Base-by-base conservation (phyloP, 2,113 vertebrate genomes). In the Empidonax alnorum region DNA sequence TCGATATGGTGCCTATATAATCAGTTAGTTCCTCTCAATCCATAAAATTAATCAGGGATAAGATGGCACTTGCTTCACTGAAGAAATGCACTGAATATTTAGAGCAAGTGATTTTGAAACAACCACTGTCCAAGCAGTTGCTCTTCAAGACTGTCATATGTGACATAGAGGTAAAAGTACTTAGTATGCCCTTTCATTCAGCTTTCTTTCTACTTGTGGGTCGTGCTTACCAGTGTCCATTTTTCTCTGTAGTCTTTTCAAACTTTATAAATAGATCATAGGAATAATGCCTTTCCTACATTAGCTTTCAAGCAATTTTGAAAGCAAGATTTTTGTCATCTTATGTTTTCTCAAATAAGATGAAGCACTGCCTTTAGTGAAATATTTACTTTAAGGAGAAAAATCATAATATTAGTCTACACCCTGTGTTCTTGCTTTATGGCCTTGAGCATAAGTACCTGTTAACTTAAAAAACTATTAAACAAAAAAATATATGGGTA, bases 1-100 rank as follows among this genome's bases (percentile, higher is more conserved):
- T 94, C 82, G 82, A 82, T 91, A 79, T 28, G n/a, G 14, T 63
- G 75, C 41, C 69, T 56, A 74, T 74, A 42, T 61, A 87, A 94
- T 84, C 65, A 84, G 68, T 72, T 68, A 33, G 13, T 56, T 78
- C 37, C 24, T 52, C 66, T 69, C 41, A 68, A 75, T 89, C 66
- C 44, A 56, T 85, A 52, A 89, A 87, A 94, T 79, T 91, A 84
- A 72, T 72, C 62, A 82, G 23, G 44, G 30, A 39, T 52, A 91
- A 90, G 89, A 91, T 52, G 47, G 23, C 62, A 68, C 20, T 55
- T 56, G 47, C 7, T 89, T 89, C 47, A 82, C n/a, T 73, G 47
- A 81, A 87, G 84, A 75, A 9, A 78, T 72, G 22, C 33, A 58
- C 15, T 58, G 33, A 84, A 63, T 55, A 33, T 87, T 87, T 74